These are phyloP conservation scores for Eurystomus gularis DNA, from an alignment of 2,113 vertebrate species.

Conservation along the genomic window DNA sequence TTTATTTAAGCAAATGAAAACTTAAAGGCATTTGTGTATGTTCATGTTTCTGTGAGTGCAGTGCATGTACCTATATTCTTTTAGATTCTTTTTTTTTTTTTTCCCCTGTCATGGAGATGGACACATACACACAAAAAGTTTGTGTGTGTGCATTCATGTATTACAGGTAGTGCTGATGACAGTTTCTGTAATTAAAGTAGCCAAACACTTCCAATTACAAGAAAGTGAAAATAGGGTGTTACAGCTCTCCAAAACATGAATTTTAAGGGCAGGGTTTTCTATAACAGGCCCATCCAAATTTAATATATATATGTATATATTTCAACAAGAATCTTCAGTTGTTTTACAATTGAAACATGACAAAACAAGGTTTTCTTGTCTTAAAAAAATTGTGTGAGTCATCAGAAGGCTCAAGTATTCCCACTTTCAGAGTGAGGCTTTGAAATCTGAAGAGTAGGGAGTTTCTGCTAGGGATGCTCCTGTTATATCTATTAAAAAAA, in stretches of 20 bases:
- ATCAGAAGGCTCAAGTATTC: background rate
- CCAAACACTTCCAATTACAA: background rate
- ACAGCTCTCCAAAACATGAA: background rate
- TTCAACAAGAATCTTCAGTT: background rate
- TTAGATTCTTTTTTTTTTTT: background rate
- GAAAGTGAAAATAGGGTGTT: background rate
- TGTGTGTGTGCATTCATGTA: background rate
- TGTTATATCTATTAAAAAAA: background rate
- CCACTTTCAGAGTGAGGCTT: background rate
- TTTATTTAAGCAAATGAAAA: conserved; percentile 10
- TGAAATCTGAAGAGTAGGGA: background rate
- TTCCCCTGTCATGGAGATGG: background rate
- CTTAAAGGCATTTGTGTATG: background rate
- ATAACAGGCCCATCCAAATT: background rate
- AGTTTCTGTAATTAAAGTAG: background rate
- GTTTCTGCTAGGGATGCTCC: background rate
- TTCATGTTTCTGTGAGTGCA: background rate
- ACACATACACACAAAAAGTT: background rate
- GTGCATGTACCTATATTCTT: background rate
- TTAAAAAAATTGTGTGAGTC: background rate
- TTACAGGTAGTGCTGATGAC: background rate
- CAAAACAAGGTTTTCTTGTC: background rate
- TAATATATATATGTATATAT: background rate
- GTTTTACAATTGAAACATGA: background rate
- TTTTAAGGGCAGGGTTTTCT: background rate